phyloP scores from a whole-genome alignment of 2,113 vertebrate genomes.

The Rhineura floridana region DNA sequence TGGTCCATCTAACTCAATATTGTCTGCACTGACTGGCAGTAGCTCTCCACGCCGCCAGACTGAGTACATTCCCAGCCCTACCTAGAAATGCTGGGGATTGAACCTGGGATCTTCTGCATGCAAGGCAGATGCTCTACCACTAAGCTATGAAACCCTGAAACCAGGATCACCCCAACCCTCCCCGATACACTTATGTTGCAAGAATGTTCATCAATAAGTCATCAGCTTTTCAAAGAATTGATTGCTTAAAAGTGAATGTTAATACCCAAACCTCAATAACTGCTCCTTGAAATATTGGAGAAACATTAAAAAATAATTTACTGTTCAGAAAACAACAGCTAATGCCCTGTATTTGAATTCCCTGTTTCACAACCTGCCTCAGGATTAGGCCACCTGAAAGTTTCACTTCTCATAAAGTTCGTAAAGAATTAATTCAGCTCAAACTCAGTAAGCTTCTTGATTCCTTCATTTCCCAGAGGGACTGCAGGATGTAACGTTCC shows the following conservation, averaged over 20 bases:
- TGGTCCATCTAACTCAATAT: too few species aligned
- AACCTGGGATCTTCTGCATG: too few species aligned
- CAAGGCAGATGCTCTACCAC: too few species aligned
- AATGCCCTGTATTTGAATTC: neutral
- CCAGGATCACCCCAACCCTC: too few species aligned
- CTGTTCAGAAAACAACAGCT: neutral
- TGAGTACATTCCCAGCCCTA: too few species aligned
- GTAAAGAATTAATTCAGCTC: neutral
- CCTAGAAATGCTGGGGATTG: too few species aligned
- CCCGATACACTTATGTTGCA: too few species aligned
- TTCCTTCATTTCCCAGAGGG: neutral
- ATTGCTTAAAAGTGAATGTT: neutral
- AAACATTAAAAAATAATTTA: neutral
- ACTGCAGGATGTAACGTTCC: neutral
- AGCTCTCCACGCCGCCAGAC: too few species aligned
- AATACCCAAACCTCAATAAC: neutral
- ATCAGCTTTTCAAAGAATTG: neutral
- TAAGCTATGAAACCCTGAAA: too few species aligned
- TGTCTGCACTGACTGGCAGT: too few species aligned
- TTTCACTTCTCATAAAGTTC: neutral
- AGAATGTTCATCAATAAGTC: neutral
- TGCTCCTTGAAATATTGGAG: neutral
- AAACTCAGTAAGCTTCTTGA: neutral
- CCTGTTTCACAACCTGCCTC: neutral
- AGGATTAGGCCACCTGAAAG: neutral